Evolutionary conservation across 2,797 vertebrate species (phyloP).

Genomic region (Benthosema pterotum): DNA sequence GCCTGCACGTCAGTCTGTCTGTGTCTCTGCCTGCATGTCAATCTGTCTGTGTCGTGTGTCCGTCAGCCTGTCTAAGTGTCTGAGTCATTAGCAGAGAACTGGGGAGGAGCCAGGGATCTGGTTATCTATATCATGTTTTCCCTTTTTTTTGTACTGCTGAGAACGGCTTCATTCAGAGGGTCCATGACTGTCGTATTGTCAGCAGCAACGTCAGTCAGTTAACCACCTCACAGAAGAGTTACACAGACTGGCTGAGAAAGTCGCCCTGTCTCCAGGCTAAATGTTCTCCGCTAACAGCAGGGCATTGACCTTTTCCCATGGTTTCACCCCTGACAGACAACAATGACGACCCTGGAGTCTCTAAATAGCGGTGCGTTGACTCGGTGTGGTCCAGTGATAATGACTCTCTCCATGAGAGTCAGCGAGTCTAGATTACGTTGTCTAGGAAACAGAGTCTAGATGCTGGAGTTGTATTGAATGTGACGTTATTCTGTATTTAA

Average conservation of each 20-base stretch:
- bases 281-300: slow-evolving; percentile 32
- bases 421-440: slow-evolving; percentile 1
- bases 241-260: slow-evolving; percentile 58
- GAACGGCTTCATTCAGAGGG: slow-evolving; percentile 62
- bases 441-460: slow-evolving; percentile 5
- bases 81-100: slow-evolving; percentile 60
- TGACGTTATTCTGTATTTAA: background rate
- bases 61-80: no score
- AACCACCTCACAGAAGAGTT: slow-evolving; percentile 42
- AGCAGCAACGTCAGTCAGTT: slow-evolving; percentile 49
- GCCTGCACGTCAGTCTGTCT: no score
- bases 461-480: slow-evolving; percentile 3
- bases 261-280: slow-evolving; percentile 47
- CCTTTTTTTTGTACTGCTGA: slow-evolving; percentile 42
- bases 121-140: slow-evolving; percentile 68
- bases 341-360: slow-evolving; percentile 37
- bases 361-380: slow-evolving; percentile 36
- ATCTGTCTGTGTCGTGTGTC: no score
- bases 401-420: slow-evolving; percentile 26
- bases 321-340: slow-evolving; percentile 38
- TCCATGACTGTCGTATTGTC: slow-evolving; percentile 73
- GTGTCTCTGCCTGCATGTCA: no score
- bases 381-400: slow-evolving; percentile 9
- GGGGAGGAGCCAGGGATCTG: slow-evolving; percentile 37
- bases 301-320: slow-evolving; percentile 61